Evolutionary conservation across 2,797 vertebrate genomes (phyloP).

Genomic region (Allobates femoralis): DNA sequence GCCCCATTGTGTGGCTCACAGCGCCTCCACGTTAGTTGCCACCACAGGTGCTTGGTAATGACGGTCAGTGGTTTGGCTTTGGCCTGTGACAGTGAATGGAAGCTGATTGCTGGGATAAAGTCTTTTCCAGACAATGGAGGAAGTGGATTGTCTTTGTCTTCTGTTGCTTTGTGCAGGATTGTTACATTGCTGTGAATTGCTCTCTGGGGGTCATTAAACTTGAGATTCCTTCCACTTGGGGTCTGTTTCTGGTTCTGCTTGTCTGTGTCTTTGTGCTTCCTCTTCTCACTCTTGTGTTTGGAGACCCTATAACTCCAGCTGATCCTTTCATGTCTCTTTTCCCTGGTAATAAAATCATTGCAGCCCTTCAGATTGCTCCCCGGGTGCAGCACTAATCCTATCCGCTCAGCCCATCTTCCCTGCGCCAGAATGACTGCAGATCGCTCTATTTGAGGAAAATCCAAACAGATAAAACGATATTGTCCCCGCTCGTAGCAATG

Average conservation of each 20-base stretch:
- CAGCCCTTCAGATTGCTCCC: neutral
- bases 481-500: neutral
- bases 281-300: slow-evolving; percentile 36
- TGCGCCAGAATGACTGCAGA: slow-evolving; percentile 13
- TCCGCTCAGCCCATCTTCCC: neutral
- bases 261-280: slow-evolving; percentile 30
- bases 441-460: slow-evolving; percentile 5
- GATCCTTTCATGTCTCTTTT: slow-evolving; percentile 43
- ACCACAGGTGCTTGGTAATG: neutral
- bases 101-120: neutral
- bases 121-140: neutral
- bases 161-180: slow-evolving; percentile 32
- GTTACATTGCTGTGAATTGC: slow-evolving; percentile 27
- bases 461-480: slow-evolving; percentile 3
- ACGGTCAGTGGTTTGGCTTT: neutral
- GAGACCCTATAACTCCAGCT: slow-evolving; percentile 37
- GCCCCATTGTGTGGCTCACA: neutral
- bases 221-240: slow-evolving; percentile 39
- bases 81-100: neutral
- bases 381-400: neutral
- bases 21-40: neutral
- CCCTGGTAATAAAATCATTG: slow-evolving; percentile 38
- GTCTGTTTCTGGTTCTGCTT: slow-evolving; percentile 2
- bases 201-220: slow-evolving; percentile 41
- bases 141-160: slow-evolving; percentile 5